These are phyloP conservation scores for Callionymus lyra DNA, from an alignment of 2,113 vertebrate genomes.

Conservation along the genomic window DNA sequence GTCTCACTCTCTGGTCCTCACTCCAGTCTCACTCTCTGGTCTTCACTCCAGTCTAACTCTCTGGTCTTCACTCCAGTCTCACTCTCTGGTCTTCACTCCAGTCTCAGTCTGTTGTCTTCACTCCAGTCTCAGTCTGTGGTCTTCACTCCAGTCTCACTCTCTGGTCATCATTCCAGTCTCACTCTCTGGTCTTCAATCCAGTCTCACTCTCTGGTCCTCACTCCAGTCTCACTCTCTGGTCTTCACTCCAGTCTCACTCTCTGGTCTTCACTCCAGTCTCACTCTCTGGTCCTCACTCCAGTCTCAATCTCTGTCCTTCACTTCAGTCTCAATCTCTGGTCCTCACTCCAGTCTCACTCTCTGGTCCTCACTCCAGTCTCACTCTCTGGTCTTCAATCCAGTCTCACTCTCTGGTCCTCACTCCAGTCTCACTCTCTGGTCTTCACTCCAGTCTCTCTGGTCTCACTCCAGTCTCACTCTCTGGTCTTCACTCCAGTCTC, in stretches of 20 bases:
- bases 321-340: not conserved
- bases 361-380: not conserved
- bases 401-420: conserved; percentile 17
- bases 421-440: too few relatives aligned
- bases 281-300: too few relatives aligned
- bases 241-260: too few relatives aligned
- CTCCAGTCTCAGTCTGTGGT: too few relatives aligned
- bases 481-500: not conserved
- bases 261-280: too few relatives aligned
- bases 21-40: not conserved
- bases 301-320: too few relatives aligned
- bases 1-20: not conserved
- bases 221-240: not conserved
- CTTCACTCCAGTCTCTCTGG: too few relatives aligned
- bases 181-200: not conserved
- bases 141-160: too few relatives aligned
- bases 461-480: not conserved
- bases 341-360: not conserved
- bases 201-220: not conserved
- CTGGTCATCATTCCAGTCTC: too few relatives aligned
- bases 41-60: not conserved
- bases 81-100: too few relatives aligned
- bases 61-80: not conserved
- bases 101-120: conserved; percentile 17
- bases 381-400: too few relatives aligned